Evolutionary conservation across 2,797 vertebrate genomes (phyloP).

Genomic region (Rallus crepitans): DNA sequence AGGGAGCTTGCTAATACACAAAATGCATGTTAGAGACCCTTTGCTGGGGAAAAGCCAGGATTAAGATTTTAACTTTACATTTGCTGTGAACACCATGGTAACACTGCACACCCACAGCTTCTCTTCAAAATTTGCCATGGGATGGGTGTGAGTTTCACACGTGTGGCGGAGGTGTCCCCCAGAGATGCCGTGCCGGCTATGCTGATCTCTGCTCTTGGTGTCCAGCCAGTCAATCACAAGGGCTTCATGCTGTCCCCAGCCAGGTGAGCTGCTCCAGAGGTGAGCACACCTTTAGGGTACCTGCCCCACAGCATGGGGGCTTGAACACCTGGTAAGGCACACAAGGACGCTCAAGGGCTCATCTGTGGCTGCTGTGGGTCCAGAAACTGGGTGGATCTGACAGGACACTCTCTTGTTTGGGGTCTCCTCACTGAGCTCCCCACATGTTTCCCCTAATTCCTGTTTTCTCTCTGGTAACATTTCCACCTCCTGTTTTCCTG

Average conservation of each 20-base stretch:
- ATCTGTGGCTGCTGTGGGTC: not conserved
- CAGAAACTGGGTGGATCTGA: fast-evolving
- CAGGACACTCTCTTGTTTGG: not conserved
- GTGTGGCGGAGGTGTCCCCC: not conserved
- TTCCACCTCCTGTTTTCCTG: not conserved
- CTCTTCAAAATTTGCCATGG: not conserved
- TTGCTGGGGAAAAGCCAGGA: not conserved
- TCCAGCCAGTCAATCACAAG: fast-evolving
- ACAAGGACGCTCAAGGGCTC: not conserved
- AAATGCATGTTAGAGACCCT: fast-evolving
- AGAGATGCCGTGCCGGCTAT: fast-evolving
- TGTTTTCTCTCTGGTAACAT: not conserved
- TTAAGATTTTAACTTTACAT: not conserved
- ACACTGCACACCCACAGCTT: not conserved
- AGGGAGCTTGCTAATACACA: not conserved
- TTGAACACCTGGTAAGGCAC: no score
- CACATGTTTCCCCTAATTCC: not conserved
- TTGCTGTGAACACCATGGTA: not conserved
- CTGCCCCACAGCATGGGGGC: not conserved
- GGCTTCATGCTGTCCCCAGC: not conserved
- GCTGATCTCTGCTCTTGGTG: not conserved
- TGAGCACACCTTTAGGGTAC: not conserved
- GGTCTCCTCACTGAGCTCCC: not conserved
- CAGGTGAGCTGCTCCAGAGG: fast-evolving
- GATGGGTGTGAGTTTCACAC: not conserved